Evolutionary conservation across 2,797 vertebrate genomes (phyloP).

Genomic region (Poecile montanus): DNA sequence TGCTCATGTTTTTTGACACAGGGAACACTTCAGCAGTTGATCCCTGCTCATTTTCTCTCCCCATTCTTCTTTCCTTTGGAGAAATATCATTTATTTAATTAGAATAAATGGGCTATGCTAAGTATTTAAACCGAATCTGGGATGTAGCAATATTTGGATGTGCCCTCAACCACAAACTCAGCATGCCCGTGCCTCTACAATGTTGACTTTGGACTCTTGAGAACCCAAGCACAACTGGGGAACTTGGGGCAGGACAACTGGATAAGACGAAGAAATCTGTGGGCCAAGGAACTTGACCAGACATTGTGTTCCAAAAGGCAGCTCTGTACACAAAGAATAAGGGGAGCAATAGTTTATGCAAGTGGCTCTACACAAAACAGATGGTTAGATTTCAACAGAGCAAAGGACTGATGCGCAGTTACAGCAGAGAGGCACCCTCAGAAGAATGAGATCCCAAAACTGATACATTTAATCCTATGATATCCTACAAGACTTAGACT

Average conservation of each 20-base stretch:
- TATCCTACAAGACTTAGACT: neutral
- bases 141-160: constrained; percentile 67
- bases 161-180: constrained; percentile 64
- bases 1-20: constrained; percentile 49
- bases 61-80: constrained; percentile 64
- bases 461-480: neutral
- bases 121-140: constrained; percentile 64
- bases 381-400: constrained; percentile 51
- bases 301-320: constrained; percentile 48
- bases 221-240: constrained; percentile 48
- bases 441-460: neutral
- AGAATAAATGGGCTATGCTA: constrained; percentile 55
- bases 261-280: constrained; percentile 37
- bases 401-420: neutral
- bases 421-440: neutral
- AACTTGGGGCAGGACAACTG: constrained; percentile 48
- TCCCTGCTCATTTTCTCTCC: constrained; percentile 47
- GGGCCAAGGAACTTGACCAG: constrained; percentile 51
- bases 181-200: constrained; percentile 46
- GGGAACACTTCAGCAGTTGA: constrained; percentile 51
- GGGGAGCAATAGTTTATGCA: constrained; percentile 38
- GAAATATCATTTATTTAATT: constrained; percentile 66
- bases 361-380: constrained; percentile 46
- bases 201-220: constrained; percentile 64
- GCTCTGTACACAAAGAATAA: constrained; percentile 36